Conservation (phyloP, 2,113 vertebrate genomes). For the Alligator mississippiensis region DNA sequence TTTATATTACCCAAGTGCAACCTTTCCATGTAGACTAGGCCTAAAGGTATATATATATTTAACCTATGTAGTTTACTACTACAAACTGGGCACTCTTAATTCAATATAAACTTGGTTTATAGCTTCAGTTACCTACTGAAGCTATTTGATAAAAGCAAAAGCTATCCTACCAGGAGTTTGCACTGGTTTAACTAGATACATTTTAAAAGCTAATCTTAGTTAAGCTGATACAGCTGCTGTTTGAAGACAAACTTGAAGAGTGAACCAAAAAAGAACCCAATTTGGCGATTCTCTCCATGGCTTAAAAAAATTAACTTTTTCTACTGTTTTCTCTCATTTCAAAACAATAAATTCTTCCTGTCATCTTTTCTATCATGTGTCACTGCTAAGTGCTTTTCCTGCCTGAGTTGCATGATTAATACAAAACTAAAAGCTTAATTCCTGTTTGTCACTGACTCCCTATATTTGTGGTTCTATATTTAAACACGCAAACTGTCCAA, state of each 20-base stretch:
- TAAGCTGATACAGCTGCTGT: too few relatives aligned
- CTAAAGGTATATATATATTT: background rate
- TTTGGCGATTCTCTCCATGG: fast-evolving
- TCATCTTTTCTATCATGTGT: background rate
- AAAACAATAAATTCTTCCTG: background rate
- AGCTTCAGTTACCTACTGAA: too few relatives aligned
- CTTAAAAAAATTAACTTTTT: background rate
- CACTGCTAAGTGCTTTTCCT: background rate
- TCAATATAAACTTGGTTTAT: background rate
- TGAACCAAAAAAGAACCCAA: background rate
- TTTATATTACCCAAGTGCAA: background rate
- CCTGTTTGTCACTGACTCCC: background rate
- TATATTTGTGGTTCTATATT: background rate
- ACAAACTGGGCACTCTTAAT: background rate
- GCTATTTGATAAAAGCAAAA: too few relatives aligned
- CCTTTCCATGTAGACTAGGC: background rate
- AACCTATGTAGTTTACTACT: background rate
- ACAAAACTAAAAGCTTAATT: background rate
- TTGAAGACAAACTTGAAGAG: too few relatives aligned
- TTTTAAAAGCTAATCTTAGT: background rate
- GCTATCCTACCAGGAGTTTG: background rate
- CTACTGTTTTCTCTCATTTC: background rate
- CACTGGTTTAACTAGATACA: background rate
- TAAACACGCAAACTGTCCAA: background rate
- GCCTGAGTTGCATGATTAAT: background rate